These are phyloP conservation scores for Leucoraja ocellata DNA, from an alignment of 2,797 vertebrate species.

Conservation along the genomic window DNA sequence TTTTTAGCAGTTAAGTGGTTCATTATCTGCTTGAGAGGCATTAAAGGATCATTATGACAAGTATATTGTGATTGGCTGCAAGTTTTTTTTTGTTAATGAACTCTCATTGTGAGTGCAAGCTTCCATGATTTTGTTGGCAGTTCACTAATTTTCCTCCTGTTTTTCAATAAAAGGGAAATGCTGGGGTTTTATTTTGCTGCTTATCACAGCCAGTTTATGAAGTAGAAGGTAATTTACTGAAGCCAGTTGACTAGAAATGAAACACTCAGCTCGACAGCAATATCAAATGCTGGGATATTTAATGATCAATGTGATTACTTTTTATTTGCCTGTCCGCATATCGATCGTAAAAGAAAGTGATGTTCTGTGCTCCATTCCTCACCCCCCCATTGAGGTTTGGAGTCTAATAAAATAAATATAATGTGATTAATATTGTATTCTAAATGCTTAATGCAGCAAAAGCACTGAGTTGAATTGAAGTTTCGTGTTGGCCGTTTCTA, in stretches of 20 bases:
- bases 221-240: conserved; percentile 11
- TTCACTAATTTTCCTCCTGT: conserved; percentile 3
- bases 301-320: conserved; percentile 31
- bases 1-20: background rate
- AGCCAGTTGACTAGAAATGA: background rate
- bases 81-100: conserved; percentile 8
- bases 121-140: background rate
- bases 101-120: background rate
- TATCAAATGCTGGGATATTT: background rate
- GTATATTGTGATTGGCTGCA: conserved; percentile 9
- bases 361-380: background rate
- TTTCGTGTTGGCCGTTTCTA: background rate
- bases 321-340: conserved; percentile 2
- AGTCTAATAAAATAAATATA: background rate
- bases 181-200: conserved; percentile 22
- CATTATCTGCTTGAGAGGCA: conserved; percentile 16
- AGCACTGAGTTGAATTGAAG: background rate
- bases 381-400: background rate
- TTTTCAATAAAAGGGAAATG: conserved; percentile 27
- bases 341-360: background rate
- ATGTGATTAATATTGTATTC: conserved; percentile 10
- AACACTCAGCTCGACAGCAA: background rate
- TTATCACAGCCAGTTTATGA: conserved; percentile 4
- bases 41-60: background rate
- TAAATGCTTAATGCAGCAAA: background rate